These are phyloP conservation scores for Nemopilema nomurai DNA, from an alignment of 30 jellyfish, hydroid and myxozoan genomes.

Conservation along the genomic window DNA sequence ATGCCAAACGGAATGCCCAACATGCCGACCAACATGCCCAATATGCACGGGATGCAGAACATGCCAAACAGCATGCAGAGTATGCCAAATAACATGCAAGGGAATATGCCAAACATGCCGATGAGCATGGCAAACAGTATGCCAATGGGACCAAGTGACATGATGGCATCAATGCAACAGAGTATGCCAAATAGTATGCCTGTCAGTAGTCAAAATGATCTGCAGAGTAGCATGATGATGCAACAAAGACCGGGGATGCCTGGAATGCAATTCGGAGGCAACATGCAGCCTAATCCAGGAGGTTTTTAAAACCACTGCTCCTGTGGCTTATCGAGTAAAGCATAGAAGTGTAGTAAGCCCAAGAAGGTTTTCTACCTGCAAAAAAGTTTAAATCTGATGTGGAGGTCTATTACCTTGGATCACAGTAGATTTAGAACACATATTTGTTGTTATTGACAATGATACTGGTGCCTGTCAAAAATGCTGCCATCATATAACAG, in stretches of 20 bases:
- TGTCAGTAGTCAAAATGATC: slow-evolving; percentile 51
- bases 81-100: slow-evolving; percentile 35
- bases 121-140: slow-evolving; percentile 38
- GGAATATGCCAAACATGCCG: slow-evolving; percentile 46
- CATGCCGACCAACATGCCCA: background rate
- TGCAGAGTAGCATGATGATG: slow-evolving; percentile 62
- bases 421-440: no score
- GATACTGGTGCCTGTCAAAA: no score
- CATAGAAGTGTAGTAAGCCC: no score
- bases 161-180: slow-evolving; percentile 64
- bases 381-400: no score
- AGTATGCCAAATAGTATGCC: slow-evolving; percentile 63
- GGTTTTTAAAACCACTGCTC: slow-evolving; percentile 39
- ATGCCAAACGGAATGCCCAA: slow-evolving; percentile 25
- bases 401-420: no score
- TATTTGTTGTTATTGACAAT: no score
- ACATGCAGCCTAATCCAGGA: slow-evolving; percentile 63
- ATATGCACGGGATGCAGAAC: background rate
- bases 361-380: no score
- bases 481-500: no score
- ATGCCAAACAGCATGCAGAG: slow-evolving; percentile 32
- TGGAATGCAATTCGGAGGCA: slow-evolving; percentile 43
- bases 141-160: slow-evolving; percentile 53
- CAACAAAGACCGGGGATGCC: slow-evolving; percentile 54
- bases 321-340: no score